phyloP scores from a whole-genome alignment of 1,140 invertebrate genomes.

The Rhyacophila brunnea region DNA sequence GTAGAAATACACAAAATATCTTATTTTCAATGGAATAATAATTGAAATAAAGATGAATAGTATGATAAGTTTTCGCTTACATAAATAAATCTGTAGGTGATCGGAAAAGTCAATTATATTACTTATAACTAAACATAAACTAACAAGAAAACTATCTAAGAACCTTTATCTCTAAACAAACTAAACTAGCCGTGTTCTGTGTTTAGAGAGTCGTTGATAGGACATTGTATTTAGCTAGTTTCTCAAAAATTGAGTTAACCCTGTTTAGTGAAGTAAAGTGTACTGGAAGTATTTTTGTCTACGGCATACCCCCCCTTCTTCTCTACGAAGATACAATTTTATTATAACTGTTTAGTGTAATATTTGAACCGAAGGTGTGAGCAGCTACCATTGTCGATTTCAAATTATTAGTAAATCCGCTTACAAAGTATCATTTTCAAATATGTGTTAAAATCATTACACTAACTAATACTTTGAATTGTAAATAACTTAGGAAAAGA shows the following conservation, averaged over 20 bases:
- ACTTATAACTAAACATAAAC: conserved; percentile 23
- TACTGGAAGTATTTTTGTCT: conserved; percentile 1
- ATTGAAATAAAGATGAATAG: no score
- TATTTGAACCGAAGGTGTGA: background rate
- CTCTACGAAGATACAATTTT: background rate
- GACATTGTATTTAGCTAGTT: no score
- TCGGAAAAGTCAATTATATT: conserved; percentile 35
- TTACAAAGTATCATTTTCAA: no score
- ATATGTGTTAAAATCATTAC: no score
- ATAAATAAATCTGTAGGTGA: conserved; percentile 34
- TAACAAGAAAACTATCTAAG: conserved; percentile 17
- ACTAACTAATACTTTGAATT: no score
- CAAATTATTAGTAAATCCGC: no score
- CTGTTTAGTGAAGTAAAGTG: background rate
- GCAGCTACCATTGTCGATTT: no score
- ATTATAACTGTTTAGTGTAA: background rate
- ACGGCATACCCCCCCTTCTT: background rate
- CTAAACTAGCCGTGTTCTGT: background rate
- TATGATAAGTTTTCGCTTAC: conserved; percentile 31
- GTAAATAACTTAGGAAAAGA: no score
- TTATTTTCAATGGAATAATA: no score
- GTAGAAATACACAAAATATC: no score
- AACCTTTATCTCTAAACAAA: conserved; percentile 6
- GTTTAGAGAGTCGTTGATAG: background rate
- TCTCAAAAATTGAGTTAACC: no score